Evolutionary conservation across 1,140 invertebrate genomes (phyloP), one percentile per base, ranked within the genome.

Genomic region (Orius insidiosus): DNA sequence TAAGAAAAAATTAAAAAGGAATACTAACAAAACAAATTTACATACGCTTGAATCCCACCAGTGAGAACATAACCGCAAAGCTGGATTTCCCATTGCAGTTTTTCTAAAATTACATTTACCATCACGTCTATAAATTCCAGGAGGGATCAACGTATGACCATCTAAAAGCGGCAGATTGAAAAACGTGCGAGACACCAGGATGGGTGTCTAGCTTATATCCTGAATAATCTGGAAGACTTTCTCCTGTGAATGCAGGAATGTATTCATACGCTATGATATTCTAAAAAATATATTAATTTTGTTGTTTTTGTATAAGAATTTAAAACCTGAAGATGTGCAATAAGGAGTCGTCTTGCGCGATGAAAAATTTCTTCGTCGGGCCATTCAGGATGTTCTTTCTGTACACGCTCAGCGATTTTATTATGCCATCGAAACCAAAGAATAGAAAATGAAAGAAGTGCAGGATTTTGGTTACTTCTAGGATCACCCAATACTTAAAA

Each of bases 241-340:
- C 68, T 1, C 78, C 84, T 7, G 95, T 59, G 50, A 97, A 78
- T 1, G 82, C 78, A 5, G 95, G 93, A 33, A 98, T 65, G 63
- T 96, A 98, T 61, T 98, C 94, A 62, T 98, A 97, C 50, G 89
- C 67, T 49, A 98, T 89, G 19, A 98, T 84, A 58, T 95, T 98
- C 86, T 98, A 68, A 8, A 75, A 73, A n/a, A n/a, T n/a, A 52
- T 24, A 24, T 24, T 24, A 24, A 24, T n/a, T n/a, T n/a, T n/a
- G n/a, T n/a, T n/a, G n/a, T n/a, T n/a, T n/a, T n/a, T n/a, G n/a
- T n/a, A n/a, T n/a, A n/a, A n/a, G n/a, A n/a, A n/a, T n/a, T n/a
- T n/a, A n/a, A n/a, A n/a, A 92, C 88, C 76, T 96, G 94, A 39
- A 98, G 64, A 31, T 84, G 84, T 14, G 90, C 93, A 39, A 96